A percentile compares a stretch with the other conserved stretches of the same genome.
These are phyloP conservation scores for Protobothrops flavoviridis DNA, from an alignment of 2,113 vertebrate genomes.

Conservation along the genomic window DNA sequence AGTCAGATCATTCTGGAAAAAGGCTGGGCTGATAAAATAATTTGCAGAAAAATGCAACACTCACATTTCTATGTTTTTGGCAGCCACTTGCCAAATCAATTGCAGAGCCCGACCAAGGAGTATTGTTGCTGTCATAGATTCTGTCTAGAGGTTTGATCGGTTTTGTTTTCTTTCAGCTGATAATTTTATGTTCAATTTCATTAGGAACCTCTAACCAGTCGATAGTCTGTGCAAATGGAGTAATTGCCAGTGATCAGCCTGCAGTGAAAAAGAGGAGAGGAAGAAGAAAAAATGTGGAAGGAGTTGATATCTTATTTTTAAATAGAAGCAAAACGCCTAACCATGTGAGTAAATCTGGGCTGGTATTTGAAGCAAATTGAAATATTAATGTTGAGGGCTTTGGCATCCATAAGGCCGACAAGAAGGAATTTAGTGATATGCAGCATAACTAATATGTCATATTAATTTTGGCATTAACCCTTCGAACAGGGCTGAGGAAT, in stretches of 20 bases:
- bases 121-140: not conserved
- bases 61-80: not conserved
- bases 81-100: not conserved
- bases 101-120: not conserved
- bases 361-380: not conserved
- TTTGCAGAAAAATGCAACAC: not conserved
- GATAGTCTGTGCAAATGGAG: slow-evolving; percentile 82
- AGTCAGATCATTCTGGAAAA: not conserved
- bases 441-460: not conserved
- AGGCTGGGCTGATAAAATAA: not conserved
- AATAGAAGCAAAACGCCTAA: slow-evolving; percentile 82
- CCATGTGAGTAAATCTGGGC: slow-evolving; percentile 75
- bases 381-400: not conserved
- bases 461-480: not conserved
- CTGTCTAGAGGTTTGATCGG: not conserved
- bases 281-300: slow-evolving; percentile 95
- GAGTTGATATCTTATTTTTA: slow-evolving; percentile 89
- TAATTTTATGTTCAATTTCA: slow-evolving; percentile 42
- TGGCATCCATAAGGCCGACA: not conserved
- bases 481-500: too few species aligned
- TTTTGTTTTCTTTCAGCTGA: not conserved
- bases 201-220: slow-evolving; percentile 78
- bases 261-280: slow-evolving; percentile 89
- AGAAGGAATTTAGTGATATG: not conserved
- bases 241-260: slow-evolving; percentile 82